phyloP scores from a whole-genome alignment of 2,113 vertebrate species.

The Paraplagusia blochii region DNA sequence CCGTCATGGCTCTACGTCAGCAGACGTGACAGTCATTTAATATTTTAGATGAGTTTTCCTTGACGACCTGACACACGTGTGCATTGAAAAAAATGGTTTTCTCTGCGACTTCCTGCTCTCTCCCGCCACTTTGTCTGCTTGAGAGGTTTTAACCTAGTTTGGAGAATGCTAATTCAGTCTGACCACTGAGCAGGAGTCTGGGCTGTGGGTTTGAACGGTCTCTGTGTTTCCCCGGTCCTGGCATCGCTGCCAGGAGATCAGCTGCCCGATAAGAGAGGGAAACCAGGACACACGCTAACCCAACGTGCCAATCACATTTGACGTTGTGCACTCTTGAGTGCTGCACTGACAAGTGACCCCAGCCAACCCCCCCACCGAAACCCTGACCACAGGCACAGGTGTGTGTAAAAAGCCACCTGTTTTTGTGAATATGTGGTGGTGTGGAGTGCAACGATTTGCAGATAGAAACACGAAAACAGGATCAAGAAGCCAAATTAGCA shows the following conservation, averaged over 20 bases:
- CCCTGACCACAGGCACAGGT: constrained; percentile 50
- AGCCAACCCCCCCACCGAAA: constrained; percentile 28
- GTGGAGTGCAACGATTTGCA: constrained; percentile 6
- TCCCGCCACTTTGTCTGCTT: constrained; percentile 27
- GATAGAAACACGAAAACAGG: no score
- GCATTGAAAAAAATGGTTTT: constrained; percentile 17
- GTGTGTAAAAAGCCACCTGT: constrained; percentile 52
- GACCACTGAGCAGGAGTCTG: constrained; percentile 62
- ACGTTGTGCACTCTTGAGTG: constrained; percentile 19
- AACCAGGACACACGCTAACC: constrained; percentile 66
- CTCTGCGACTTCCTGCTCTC: not conserved
- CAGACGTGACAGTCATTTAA: constrained; percentile 24
- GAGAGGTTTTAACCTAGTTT: constrained; percentile 54
- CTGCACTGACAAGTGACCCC: constrained; percentile 54
- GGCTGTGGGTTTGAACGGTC: constrained; percentile 63
- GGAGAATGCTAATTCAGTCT: constrained; percentile 65
- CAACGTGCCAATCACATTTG: constrained; percentile 51
- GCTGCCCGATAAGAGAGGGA: constrained; percentile 63
- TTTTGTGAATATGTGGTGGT: constrained; percentile 23
- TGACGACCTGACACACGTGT: constrained; percentile 12
- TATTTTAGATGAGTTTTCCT: constrained; percentile 26
- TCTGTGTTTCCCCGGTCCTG: constrained; percentile 52
- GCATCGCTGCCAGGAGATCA: constrained; percentile 65
- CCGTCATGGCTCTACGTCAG: constrained; percentile 16
- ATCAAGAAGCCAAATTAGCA: no score